A percentile compares a stretch with the other conserved stretches of the same genome.
phyloP scores from a whole-genome alignment of 2,888 invertebrate genomes.

The Horisme vitalbata region DNA sequence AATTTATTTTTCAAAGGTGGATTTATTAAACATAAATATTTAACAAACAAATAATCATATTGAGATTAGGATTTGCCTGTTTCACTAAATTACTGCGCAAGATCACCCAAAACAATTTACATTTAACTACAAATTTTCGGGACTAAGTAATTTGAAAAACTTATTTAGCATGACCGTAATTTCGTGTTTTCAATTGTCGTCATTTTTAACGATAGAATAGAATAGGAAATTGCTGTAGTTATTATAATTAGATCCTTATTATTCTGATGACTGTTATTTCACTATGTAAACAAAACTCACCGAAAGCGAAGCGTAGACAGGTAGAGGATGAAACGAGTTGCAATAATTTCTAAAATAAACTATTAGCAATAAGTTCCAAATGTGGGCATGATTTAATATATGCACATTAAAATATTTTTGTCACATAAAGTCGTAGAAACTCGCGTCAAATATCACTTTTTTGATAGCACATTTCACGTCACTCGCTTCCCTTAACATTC shows the following conservation, averaged over 20 bases:
- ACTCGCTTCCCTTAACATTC: slow-evolving; percentile 55
- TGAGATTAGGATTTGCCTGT: slow-evolving; percentile 8
- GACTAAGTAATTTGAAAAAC: slow-evolving; percentile 14
- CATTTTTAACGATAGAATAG: slow-evolving; percentile 30
- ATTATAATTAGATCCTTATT: slow-evolving; percentile 33
- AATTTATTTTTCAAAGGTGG: too few relatives aligned
- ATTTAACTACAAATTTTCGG: slow-evolving; percentile 19
- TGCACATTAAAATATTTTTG: slow-evolving; percentile 32
- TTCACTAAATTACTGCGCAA: slow-evolving; percentile 9
- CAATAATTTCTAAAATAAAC: slow-evolving; percentile 19
- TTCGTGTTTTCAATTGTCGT: slow-evolving; percentile 34
- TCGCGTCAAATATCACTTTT: slow-evolving; percentile 66
- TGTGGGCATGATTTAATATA: slow-evolving; percentile 45
- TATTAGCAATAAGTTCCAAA: slow-evolving; percentile 51
- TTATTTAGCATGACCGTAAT: slow-evolving; percentile 29
- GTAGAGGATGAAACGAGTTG: slow-evolving; percentile 1
- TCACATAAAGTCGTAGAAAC: slow-evolving; percentile 54
- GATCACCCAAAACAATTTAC: slow-evolving; percentile 13
- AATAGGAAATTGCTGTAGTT: slow-evolving; percentile 37
- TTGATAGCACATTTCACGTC: slow-evolving; percentile 66
- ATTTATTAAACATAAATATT: too few relatives aligned
- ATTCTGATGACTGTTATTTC: slow-evolving; percentile 16
- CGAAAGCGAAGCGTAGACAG: slow-evolving; percentile 30
- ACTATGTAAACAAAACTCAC: slow-evolving; percentile 41
- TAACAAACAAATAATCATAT: neutral